These are phyloP conservation scores for Poeciliopsis prolifica DNA, from an alignment of 2,113 vertebrate genomes.

Conservation along the genomic window DNA sequence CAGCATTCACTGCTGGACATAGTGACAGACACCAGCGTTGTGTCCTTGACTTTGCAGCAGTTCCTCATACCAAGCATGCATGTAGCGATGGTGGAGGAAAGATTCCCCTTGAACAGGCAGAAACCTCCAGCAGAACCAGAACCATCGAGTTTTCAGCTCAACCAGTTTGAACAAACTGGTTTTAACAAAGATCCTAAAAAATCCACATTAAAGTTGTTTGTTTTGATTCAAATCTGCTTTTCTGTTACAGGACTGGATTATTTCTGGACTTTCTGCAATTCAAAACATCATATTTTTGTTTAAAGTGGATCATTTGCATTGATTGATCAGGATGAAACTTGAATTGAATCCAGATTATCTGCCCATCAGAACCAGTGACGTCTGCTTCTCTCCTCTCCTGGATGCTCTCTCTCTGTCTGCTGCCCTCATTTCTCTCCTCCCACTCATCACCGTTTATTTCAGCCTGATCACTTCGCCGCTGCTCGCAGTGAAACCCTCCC, in stretches of 20 bases:
- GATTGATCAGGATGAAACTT: neutral
- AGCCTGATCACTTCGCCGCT: slow-evolving; percentile 9
- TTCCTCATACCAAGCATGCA: too few species aligned
- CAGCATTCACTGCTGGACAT: too few species aligned
- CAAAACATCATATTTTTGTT: neutral
- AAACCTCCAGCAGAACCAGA: too few species aligned
- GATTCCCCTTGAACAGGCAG: too few species aligned
- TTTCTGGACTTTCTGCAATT: neutral
- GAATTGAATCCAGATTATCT: neutral
- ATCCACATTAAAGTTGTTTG: neutral
- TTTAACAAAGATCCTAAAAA: too few species aligned
- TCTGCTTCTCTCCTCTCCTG: slow-evolving; percentile 18
- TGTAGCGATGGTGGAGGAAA: too few species aligned
- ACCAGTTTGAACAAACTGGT: neutral
- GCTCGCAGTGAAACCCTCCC: slow-evolving; percentile 28
- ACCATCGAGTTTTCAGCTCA: neutral
- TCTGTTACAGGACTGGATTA: neutral
- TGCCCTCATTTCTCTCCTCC: slow-evolving; percentile 37
- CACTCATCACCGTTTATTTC: slow-evolving; percentile 2
- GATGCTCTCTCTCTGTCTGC: slow-evolving; percentile 35
- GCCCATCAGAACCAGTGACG: slow-evolving; percentile 43
- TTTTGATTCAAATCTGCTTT: neutral
- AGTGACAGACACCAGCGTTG: too few species aligned
- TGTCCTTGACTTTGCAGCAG: too few species aligned
- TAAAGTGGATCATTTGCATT: neutral